Evolutionary conservation across 2,888 invertebrate genomes (phyloP), one percentile per base, ranked within the genome.

Genomic region (Harpalus rubripes): DNA sequence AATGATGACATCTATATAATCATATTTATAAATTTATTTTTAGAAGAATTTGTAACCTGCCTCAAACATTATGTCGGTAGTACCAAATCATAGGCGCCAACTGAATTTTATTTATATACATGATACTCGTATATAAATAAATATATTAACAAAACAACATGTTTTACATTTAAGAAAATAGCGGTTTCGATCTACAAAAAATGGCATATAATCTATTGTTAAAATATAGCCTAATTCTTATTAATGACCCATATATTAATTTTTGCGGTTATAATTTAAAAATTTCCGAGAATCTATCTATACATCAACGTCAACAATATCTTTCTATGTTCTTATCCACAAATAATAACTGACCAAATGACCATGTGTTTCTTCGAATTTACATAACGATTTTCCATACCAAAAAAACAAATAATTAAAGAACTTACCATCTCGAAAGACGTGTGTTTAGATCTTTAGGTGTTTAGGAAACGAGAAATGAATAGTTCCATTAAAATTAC

Each of bases 401-500:
- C 59, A 59, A 59, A 56, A 56, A 56, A 56, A 61, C 61, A 22
- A 22, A 61, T 10, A 61, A 65, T 12, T 26, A 65, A 65, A 65
- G 32, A 1, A 32, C 32, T 32, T 1, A 32, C 32, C 32, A 32
- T 32, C 32, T 32, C 32, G 1, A 32, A 32, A 32, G 32, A 32
- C 32, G 32, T 32, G 32, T 32, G 32, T 32, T 32, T 32, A 32
- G 32, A 32, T 32, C 32, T 32, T 32, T 32, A 32, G 32, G 32
- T 32, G 32, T 32, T 32, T 32, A 59, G 59, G 16, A 59, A 65
- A 65, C 12, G n/a, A 63, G 26, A 63, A 63, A 83, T 83, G 52
- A 83, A 83, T 83, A 83, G 83, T 72, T 83, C 58, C 72, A 72
- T 59, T 59, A 83, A 83, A 81, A 74, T 74, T 74, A 83, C 59